Base-by-base conservation (phyloP, 92 coral and sea anemone species). In the Epizoanthus stellaris region DNA sequence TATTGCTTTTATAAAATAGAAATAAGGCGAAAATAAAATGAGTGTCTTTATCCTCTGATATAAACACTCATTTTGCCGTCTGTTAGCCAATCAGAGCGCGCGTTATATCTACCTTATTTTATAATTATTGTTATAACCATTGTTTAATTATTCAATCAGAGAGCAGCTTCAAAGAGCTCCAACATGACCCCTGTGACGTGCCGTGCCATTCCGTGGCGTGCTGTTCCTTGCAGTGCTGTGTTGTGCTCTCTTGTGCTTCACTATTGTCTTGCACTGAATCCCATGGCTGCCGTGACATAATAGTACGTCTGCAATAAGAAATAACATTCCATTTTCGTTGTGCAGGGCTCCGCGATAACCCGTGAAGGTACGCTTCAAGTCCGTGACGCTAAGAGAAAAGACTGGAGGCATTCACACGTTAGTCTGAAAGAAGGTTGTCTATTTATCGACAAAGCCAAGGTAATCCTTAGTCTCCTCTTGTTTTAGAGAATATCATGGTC, bases 351-450 rank as follows among this genome's bases (percentile, higher is more conserved):
- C 38, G 13, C 88, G 21, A 87, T 94, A 60, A 72, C 95, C 11
- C 82, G 77, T 7, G 98, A 94, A 47, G 98, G 98, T 39, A 75
- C 88, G 1, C 86, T 94, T 4, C 79, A 89, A 68, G 91, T 92
- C 25, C 98, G 98, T 54, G 98, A 94, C 62, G 92, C 93, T 20
- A 94, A 89, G 81, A 94, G 82, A 80, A 89, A 89, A 74, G 91
- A 86, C 82, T 94, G 98, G 98, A 85, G 90, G 53, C 91, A 67
- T 36, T 92, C 93, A 3, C 75, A 59, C 36, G 92, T 94, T 63
- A 82, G 92, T 42, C 82, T 94, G 76, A 92, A 88, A 70, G 91
- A 94, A 85, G 98, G 98, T 4, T 92, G 86, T 83, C 62, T 94
- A 87, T 77, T 86, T 20, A 88, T 94, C 17, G 92, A 87, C 66